Evolutionary conservation across 2,113 vertebrate species (phyloP), one percentile per base, ranked within the genome.

Genomic region (Engraulis encrasicolus): DNA sequence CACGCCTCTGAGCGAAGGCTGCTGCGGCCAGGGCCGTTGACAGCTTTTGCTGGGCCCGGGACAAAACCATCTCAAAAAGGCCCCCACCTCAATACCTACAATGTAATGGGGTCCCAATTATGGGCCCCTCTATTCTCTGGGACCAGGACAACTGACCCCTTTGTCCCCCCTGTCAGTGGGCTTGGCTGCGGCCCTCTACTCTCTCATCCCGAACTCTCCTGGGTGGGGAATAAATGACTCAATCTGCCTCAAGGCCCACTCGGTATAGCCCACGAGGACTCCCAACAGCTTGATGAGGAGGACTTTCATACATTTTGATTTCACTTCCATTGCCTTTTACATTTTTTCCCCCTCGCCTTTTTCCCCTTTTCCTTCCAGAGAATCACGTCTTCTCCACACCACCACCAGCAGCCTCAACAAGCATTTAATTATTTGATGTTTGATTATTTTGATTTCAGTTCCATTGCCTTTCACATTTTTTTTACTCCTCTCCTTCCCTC

Each of bases 221-320:
- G 66, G 66, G 66, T 74, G 31, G 11, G 2, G 66, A 74, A 74
- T 74, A 74, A 74, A 74, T 74, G 66, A 74, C 66, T 74, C 23
- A 31, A 74, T 74, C 66, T 74, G 27, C 31, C 66, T 74, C 66
- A 74, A 74, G 66, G 66, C 66, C 18, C 66, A 74, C 66, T 34
- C 27, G 31, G 66, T 74, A 74, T n/a, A 34, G 27, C 66, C 31
- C 31, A 74, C 15, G 66, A 74, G 66, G 17, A 74, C 66, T 34
- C 66, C n/a, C 27, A 74, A 31, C 11, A 74, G 15, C 27, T 27
- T 74, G 66, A 74, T 74, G 66, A 74, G 27, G 66, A 36, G n/a
- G 58, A 66, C n/a, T 66, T 66, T 23, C 58, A 66, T 23, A 31
- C n/a, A 66, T 66, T 66, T 34, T 45, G 40, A 45, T 45, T 45